Conservation (phyloP, 2,888 invertebrate species). For the Enchytraeus crypticus region DNA sequence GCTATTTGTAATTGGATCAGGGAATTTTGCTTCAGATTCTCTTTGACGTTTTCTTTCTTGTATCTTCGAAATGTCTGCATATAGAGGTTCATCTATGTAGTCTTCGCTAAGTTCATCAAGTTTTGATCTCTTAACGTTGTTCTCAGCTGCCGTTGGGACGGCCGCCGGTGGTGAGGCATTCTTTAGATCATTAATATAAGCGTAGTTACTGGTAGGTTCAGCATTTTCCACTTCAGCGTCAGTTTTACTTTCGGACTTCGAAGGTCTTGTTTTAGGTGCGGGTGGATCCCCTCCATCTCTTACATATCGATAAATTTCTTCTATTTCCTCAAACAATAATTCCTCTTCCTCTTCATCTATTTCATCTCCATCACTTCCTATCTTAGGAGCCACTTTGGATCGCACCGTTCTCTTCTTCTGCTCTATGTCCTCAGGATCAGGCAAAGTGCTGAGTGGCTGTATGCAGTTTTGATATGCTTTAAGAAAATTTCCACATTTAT, state of each 20-base stretch:
- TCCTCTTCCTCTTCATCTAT: constrained; percentile 61
- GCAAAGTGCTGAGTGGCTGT: constrained; percentile 38
- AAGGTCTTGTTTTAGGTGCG: constrained; percentile 30
- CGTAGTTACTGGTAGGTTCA: not conserved
- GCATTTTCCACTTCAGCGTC: not conserved
- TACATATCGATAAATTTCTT: constrained; percentile 91
- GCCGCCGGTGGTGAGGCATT: not conserved
- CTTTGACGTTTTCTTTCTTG: constrained; percentile 10
- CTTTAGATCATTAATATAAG: not conserved
- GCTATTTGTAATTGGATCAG: too few relatives aligned
- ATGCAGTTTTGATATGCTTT: constrained; percentile 45
- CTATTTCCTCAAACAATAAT: constrained; percentile 67
- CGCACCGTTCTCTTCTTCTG: too few relatives aligned
- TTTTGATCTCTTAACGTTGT: not conserved
- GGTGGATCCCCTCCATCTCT: constrained; percentile 83
- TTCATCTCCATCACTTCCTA: not conserved
- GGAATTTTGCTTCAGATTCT: too few relatives aligned
- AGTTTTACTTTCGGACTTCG: not conserved
- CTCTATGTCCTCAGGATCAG: constrained; percentile 25
- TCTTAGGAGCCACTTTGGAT: not conserved
- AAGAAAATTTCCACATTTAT: constrained; percentile 39
- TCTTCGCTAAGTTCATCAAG: not conserved
- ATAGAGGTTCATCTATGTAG: constrained; percentile 42
- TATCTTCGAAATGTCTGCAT: constrained; percentile 21
- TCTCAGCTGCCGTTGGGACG: not conserved